Evolutionary conservation across 2,113 vertebrate species (phyloP), one percentile per base, ranked within the genome.

Genomic region (Elaphurus davidianus): DNA sequence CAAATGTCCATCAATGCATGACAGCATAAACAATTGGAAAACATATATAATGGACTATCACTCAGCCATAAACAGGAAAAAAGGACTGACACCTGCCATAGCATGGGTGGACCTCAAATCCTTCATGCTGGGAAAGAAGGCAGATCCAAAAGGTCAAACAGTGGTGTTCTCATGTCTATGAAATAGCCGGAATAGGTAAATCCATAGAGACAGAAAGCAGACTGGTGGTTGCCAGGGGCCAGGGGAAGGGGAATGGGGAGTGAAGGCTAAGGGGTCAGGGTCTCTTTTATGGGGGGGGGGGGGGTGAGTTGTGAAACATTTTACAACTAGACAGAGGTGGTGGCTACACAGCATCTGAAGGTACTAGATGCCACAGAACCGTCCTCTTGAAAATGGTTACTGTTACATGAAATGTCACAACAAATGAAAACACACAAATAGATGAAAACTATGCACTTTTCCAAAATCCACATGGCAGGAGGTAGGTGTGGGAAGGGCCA

Each of bases 11-110:
- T 2, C 28, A 0, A 3, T 1, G 43, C 52, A 6, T 9, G 54
- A 36, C 0, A 0, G 9, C 54, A 54, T 13, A 54, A n/a, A 30
- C 33, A 1, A 17, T 12, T 0, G 40, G 36, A 6, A 0, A 1
- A 17, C 0, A 8, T 2, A 6, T 0, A 47, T 11, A 0, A 8
- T 0, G 14, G 86, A 25, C 21, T 27, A 4, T 3, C 13, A 23
- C 14, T 54, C 36, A 12, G 82, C 90, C 27, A n/a, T 1, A 3
- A 45, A 50, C 28, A 50, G 30, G 62, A n/a, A 15, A 0, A 11
- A 6, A 27, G 54, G 3, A 14, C 3, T 25, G 64, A n/a, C 2
- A 25, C 11, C 16, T 1, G 33, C 28, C 28, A 19, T 57, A 19
- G 14, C 1, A 2, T 7, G 25, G 25, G 23, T 0, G 50, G 7